Evolutionary conservation across 2,113 vertebrate species (phyloP).

Genomic region (Hippocampus guttulatus): DNA sequence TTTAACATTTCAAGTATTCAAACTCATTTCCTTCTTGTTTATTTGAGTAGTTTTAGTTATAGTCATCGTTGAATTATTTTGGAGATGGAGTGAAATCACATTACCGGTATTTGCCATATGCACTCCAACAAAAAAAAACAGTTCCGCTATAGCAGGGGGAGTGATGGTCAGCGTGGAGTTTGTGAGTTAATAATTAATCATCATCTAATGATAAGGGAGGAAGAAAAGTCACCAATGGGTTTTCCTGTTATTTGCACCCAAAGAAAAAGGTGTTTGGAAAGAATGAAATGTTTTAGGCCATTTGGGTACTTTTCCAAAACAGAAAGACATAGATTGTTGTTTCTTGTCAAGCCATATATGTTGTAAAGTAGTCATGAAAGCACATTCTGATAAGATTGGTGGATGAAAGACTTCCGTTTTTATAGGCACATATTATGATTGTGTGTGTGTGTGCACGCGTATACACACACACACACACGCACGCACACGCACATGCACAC

Average conservation of each 20-base stretch:
- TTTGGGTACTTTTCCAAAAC: not conserved
- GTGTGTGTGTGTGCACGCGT: too few species aligned
- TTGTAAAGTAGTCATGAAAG: slow-evolving; percentile 26
- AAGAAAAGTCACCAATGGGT: slow-evolving; percentile 12
- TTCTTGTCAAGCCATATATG: slow-evolving; percentile 26
- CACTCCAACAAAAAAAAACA: not conserved
- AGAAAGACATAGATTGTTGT: slow-evolving; percentile 9
- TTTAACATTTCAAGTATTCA: not conserved
- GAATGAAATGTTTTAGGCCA: not conserved
- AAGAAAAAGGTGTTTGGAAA: slow-evolving; percentile 4
- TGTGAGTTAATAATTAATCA: slow-evolving; percentile 51
- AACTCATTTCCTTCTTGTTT: not conserved
- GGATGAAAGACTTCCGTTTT: slow-evolving; percentile 42
- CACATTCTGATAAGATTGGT: slow-evolving; percentile 40
- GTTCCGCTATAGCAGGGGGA: not conserved
- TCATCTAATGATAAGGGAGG: slow-evolving; percentile 31
- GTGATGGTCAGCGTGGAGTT: not conserved
- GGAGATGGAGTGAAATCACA: not conserved
- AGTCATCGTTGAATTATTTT: not conserved
- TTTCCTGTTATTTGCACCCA: not conserved
- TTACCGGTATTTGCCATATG: not conserved
- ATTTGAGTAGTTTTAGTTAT: not conserved
- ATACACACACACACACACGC: not conserved
- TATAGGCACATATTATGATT: slow-evolving; percentile 4
- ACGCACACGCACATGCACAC: not conserved